Evolutionary conservation across 1,140 invertebrate genomes (phyloP), one percentile per base, ranked within the genome.

Genomic region (Zaprionus kolodkinae): DNA sequence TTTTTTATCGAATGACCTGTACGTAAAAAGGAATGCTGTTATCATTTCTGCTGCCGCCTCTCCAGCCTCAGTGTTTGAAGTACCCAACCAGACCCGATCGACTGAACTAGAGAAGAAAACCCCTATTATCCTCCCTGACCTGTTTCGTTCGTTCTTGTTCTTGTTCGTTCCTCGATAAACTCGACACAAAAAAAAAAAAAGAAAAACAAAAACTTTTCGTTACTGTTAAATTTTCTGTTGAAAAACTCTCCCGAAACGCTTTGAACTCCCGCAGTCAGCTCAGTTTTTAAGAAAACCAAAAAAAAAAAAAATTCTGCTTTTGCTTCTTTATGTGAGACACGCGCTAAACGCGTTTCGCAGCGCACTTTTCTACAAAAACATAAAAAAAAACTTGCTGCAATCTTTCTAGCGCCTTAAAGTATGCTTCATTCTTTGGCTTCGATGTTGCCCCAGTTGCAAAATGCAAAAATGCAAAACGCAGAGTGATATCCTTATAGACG

Each of bases 401-500:
- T 25, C 61, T 81, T 75, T 72, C 79, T 54, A 88, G 56, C 84
- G 83, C 83, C 76, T 76, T 38, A 54, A 85, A 71, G 52, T 84
- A 65, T 74, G 84, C 85, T 88, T 89, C 61, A 71, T 89, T 88
- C 68, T 86, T 85, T 87, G 78, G 73, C 84, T 87, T 88, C 80
- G 65, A 78, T 84, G 78, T 88, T 87, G 76, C 79, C 30, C 69
- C 60, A 52, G 54, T 65, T 68, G 36, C 64, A 54, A 67, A 30
- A 36, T 12, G 55, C 54, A 43, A 54, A 67, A 30, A 36, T 12
- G 55, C 54, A 43, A 69, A 38, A 56, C 72, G 79, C 79, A 74
- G 62, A 84, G 89, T 91, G 89, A 91, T 91, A 91, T 91, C 89
- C 82, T 75, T 69, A 79, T 80, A 77, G 87, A 78, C 81, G 85